Evolutionary conservation across 2,797 vertebrate genomes (phyloP), one percentile per base, ranked within the genome.

Genomic region (Scleropages formosus): DNA sequence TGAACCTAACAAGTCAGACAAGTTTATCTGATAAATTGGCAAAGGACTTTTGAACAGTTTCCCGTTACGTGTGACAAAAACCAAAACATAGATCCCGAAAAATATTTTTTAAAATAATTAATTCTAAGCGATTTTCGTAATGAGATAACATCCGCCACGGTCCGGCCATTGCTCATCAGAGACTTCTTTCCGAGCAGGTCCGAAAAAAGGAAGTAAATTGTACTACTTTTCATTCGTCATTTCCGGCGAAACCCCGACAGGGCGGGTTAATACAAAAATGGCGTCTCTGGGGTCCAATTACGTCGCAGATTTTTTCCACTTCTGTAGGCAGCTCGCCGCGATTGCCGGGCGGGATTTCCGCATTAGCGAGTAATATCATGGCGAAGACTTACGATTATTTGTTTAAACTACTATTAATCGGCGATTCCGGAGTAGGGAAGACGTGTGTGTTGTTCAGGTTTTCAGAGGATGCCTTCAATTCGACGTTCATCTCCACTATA

Each of bases 381-480:
- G 96, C 96, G 94, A 98, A 98, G 93, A 97, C 96, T 62, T 98
- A 98, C 92, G 96, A 98, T 79, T 98, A 98, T 86, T 90, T 98
- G 90, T 98, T 98, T 89, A 98, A 98, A 94, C 93, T 98, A 89
- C 91, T 98, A 84, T 87, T 98, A 85, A 98, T 98, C 88, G 96
- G 96, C 4, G 96, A 98, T 83, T 97, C 96, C 26, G 96, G 96
- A 66, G 96, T 98, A 82, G 96, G 96, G 77, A 98, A 98, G 89
- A 98, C 96, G 53, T 98, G 96, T 46, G 95, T 96, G 77, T 86
- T 98, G 61, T 98, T 98, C 92, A 95, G 96, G 88, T 98, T 98
- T 88, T 97, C 96, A 77, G 96, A 98, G 82, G 96, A 98, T 88
- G 96, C 96, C 83, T 98, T 98, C 89, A 98, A 98, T 87, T 96